Evolutionary conservation across 2,113 vertebrate species (phyloP), one percentile per base, ranked within the genome.

Genomic region (Sturnus vulgaris): DNA sequence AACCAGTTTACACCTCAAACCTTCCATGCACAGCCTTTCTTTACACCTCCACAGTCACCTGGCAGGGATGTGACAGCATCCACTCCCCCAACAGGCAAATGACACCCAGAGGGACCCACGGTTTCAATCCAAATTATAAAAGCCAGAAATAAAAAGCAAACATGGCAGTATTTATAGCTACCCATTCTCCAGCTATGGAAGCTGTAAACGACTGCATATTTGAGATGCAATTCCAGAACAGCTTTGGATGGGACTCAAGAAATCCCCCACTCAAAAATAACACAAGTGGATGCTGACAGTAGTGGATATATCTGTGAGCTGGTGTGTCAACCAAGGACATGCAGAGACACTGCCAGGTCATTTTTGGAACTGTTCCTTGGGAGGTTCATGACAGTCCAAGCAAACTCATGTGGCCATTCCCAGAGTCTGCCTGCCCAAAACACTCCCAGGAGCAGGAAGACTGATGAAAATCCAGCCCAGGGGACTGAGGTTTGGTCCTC

Each of bases 201-300:
- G 92, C 81, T 0, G 1, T 95, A 89, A 96, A 93, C 15, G 40
- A 87, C 77, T 95, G 89, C 90, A 81, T 96, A 86, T 95, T 86
- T 94, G 93, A 92, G 93, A 96, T 96, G 87, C 92, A 95, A 96
- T 92, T 94, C 94, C 94, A 95, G 93, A 83, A 44, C 90, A 22
- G 90, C 82, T 90, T 96, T 97, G 94, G 96, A 97, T 59, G 66
- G 1, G 23, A 47, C 91, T 96, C 96, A 96, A 97, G 95, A 97
- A 96, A 96, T 95, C 94, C 95, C 94, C 91, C 93, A 95, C 93
- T 95, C 90, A 44, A 75, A 95, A 97, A 92, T 94, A 95, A 96
- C 95, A 82, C 92, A 96, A 97, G 93, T 91, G 82, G 93, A 95
- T 94, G 90, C 93, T 92, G 95, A 94, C 95, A 95, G 96, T 85